Evolutionary conservation across 2,797 vertebrate genomes (phyloP).

Genomic region (Syncerus caffer): DNA sequence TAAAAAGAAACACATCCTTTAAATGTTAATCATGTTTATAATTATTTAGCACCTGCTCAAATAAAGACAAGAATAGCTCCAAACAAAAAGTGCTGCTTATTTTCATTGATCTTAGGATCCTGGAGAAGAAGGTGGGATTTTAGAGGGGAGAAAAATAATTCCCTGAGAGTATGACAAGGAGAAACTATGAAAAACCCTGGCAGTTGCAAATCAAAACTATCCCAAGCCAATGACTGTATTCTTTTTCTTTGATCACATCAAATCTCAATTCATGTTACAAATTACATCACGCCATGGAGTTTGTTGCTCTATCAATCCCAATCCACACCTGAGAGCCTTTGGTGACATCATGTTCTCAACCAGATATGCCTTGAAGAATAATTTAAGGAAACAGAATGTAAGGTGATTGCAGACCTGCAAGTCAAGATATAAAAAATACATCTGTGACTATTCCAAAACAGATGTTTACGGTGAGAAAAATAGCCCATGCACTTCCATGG

Average conservation of each 20-base stretch:
- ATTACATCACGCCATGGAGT: not conserved
- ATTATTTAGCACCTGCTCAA: slow-evolving; percentile 43
- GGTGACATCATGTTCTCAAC: not conserved
- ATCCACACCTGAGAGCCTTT: not conserved
- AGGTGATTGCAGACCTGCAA: not conserved
- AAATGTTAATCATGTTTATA: slow-evolving; percentile 44
- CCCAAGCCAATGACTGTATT: not conserved
- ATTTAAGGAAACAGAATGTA: not conserved
- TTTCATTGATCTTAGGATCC: not conserved
- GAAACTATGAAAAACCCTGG: not conserved
- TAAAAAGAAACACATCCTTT: slow-evolving; percentile 14
- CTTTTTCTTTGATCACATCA: not conserved
- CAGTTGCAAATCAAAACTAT: not conserved
- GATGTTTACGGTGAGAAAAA: not conserved
- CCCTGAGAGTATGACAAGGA: not conserved
- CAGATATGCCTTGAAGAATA: not conserved
- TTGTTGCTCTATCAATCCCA: not conserved
- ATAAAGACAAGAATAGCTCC: slow-evolving; percentile 11
- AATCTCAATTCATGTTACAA: not conserved
- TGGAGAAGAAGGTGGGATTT: not conserved
- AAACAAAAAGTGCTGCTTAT: not conserved
- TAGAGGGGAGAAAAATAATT: not conserved
- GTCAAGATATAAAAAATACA: not conserved
- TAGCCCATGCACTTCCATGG: not conserved
- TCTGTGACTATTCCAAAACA: not conserved